Evolutionary conservation across 1,140 invertebrate genomes (phyloP).

Genomic region (Microplitis demolitor): DNA sequence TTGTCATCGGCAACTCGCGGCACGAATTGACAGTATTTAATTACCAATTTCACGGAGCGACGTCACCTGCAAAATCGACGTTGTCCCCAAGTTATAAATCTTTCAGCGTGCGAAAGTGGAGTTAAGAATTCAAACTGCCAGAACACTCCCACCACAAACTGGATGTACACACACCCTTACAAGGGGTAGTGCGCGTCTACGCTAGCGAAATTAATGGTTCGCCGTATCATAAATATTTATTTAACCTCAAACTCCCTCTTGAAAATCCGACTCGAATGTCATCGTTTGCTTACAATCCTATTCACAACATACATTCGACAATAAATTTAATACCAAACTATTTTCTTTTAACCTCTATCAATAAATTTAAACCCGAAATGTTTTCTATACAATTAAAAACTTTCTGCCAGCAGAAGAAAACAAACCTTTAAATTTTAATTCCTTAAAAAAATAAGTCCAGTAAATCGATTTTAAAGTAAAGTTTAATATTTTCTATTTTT

Average conservation of each 20-base stretch:
- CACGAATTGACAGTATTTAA: slow-evolving; percentile 40
- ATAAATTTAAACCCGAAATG: too few relatives aligned
- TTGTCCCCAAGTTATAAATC: slow-evolving; percentile 22
- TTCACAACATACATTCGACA: too few relatives aligned
- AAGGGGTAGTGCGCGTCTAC: neutral
- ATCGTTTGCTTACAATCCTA: neutral
- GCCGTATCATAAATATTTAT: slow-evolving; percentile 30
- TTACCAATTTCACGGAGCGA: slow-evolving; percentile 43
- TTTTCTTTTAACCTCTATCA: too few relatives aligned
- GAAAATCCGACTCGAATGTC: neutral
- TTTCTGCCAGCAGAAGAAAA: neutral
- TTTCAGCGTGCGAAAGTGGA: slow-evolving; percentile 16
- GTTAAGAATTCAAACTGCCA: slow-evolving; percentile 24
- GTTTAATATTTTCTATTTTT: neutral
- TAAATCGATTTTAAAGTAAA: too few relatives aligned
- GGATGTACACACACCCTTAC: neutral
- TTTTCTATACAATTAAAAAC: neutral
- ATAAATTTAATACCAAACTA: too few relatives aligned
- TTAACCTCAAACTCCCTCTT: slow-evolving; percentile 3
- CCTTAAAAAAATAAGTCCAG: too few relatives aligned
- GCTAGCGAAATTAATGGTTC: slow-evolving; percentile 24
- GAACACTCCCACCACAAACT: neutral
- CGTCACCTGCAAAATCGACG: slow-evolving; percentile 31
- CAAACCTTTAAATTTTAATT: too few relatives aligned
- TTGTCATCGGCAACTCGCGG: neutral